Evolutionary conservation across 2,113 vertebrate genomes (phyloP).

Genomic region (Callorhinus ursinus): DNA sequence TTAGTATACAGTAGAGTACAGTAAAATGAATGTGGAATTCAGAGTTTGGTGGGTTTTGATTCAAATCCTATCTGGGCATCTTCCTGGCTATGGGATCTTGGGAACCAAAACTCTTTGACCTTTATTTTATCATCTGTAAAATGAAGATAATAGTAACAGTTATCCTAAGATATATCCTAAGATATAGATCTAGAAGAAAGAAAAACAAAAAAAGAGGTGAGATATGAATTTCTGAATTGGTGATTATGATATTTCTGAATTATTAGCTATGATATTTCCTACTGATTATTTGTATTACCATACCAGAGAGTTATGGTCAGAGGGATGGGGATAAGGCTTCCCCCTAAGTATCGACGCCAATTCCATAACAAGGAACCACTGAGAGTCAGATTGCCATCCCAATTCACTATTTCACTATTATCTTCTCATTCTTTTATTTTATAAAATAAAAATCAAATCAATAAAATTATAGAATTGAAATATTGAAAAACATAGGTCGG

Average conservation of each 20-base stretch:
- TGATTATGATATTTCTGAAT: not conserved
- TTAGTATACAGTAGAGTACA: not conserved
- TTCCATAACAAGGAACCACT: not conserved
- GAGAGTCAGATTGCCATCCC: not conserved
- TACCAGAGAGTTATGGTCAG: not conserved
- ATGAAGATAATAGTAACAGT: not conserved
- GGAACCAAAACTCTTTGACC: not conserved
- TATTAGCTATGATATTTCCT: not conserved
- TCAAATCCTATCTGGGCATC: not conserved
- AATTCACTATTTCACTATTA: not conserved
- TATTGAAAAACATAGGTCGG: not conserved
- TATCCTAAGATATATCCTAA: not conserved
- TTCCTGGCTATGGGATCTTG: not conserved
- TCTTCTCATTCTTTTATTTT: not conserved
- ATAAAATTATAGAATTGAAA: not conserved
- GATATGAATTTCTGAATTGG: not conserved
- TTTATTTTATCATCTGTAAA: conserved; percentile 1
- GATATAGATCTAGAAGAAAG: not conserved
- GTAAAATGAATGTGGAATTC: not conserved
- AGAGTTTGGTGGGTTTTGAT: not conserved
- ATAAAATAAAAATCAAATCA: not conserved
- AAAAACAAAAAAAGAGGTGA: not conserved
- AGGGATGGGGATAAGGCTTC: not conserved
- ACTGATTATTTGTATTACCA: not conserved
- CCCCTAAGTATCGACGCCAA: not conserved